Evolutionary conservation across 2,797 vertebrate genomes (phyloP), one percentile per base, ranked within the genome.

Genomic region (Microcaecilia unicolor): DNA sequence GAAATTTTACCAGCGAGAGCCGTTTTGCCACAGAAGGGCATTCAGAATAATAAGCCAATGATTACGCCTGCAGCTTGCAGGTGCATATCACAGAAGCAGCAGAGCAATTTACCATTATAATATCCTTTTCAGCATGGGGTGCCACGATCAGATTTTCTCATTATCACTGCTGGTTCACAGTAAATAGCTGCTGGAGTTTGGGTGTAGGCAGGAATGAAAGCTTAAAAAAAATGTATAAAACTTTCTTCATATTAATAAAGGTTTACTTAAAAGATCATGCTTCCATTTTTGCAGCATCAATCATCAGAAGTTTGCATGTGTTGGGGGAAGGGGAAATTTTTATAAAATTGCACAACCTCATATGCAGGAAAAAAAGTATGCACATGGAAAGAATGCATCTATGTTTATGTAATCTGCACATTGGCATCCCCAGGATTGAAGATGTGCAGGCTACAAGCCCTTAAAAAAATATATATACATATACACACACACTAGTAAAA

Each of bases 241-340:
- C 4, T 10, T 15, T 2, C 1, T 22, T 28, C 14, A 17, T 1
- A 4, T 8, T 35, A 49, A 59, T 7, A 27, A 44, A 9, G 4
- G 56, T 60, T 53, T 59, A 51, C 57, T 5, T 35, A 48, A 67
- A 47, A 53, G 8, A 39, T 19, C 31, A 46, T 50, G 22, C 36
- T 48, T 27, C 23, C 45, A 37, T 32, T 49, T 45, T 58, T 41
- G 57, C 38, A 62, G 29, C 20, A 50, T 32, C 34, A 31, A 9
- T 8, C 51, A 44, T 41, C 31, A 26, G 28, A 59, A n/a, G n/a
- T n/a, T n/a, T n/a, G n/a, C n/a, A n/a, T n/a, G n/a, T n/a, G n/a
- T n/a, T n/a, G n/a, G n/a, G n/a, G n/a, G n/a, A n/a, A n/a, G n/a
- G n/a, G n/a, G n/a, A n/a, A n/a, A n/a, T n/a, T n/a, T n/a, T n/a